Conservation (phyloP, 2,113 vertebrate genomes). For the Calonectris borealis region DNA sequence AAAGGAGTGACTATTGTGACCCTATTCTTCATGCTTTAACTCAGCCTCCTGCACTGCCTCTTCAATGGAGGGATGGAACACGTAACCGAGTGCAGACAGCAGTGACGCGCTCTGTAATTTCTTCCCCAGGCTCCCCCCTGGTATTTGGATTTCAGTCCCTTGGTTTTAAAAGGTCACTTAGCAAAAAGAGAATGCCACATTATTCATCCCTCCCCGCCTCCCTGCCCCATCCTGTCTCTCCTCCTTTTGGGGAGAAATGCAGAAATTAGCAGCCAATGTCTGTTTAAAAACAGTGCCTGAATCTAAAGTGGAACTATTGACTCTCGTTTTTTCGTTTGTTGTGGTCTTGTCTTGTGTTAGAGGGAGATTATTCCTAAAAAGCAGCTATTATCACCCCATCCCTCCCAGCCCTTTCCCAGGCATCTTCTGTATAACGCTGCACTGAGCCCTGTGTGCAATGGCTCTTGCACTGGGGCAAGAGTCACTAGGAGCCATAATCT, state of each 20-base stretch:
- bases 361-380: not conserved
- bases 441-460: not conserved
- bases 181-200: slow-evolving; percentile 8
- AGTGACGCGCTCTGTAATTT: not conserved
- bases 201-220: not conserved
- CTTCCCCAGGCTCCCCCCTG: not conserved
- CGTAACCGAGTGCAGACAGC: not conserved
- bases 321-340: not conserved
- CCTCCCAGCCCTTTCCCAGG: not conserved
- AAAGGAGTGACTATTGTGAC: not conserved
- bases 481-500: not conserved
- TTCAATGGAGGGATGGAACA: not conserved
- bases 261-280: not conserved
- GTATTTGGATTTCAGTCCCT: slow-evolving; percentile 34
- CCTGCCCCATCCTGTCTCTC: not conserved
- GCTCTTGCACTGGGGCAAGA: not conserved
- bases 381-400: not conserved
- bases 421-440: not conserved
- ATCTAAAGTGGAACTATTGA: not conserved
- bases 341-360: not conserved
- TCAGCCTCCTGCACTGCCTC: slow-evolving; percentile 19
- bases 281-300: not conserved
- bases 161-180: slow-evolving; percentile 50
- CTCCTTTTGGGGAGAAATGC: not conserved
- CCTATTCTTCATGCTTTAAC: not conserved